Evolutionary conservation across 2,888 invertebrate genomes (phyloP).

Genomic region (Acleris emargana): DNA sequence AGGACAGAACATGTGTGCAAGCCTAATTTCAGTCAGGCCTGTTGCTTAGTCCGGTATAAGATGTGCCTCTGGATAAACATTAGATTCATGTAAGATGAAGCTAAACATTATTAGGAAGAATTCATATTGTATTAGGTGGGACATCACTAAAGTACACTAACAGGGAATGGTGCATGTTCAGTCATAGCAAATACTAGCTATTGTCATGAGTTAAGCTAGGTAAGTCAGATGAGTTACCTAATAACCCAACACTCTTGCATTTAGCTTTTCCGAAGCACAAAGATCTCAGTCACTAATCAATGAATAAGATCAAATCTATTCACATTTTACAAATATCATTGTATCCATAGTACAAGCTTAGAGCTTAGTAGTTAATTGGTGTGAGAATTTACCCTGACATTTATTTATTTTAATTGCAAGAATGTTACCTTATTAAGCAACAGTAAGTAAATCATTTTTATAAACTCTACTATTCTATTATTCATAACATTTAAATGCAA

Average conservation of each 20-base stretch:
- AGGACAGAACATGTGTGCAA: background rate
- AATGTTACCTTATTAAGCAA: background rate
- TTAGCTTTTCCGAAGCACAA: no score
- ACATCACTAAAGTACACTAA: conserved; percentile 28
- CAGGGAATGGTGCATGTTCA: conserved; percentile 31
- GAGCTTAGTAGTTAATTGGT: no score
- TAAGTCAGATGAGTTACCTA: background rate
- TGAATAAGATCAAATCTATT: no score
- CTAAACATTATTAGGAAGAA: conserved; percentile 33
- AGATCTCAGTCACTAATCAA: no score
- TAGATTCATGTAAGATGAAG: conserved; percentile 26
- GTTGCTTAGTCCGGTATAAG: background rate
- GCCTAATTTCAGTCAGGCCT: background rate
- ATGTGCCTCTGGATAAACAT: conserved; percentile 6
- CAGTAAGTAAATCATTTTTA: conserved; percentile 10
- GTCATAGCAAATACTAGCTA: conserved; percentile 32
- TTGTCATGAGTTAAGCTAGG: conserved; percentile 26
- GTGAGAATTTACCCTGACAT: no score
- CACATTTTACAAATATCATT: no score
- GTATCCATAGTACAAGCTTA: no score
- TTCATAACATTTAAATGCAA: conserved; percentile 30
- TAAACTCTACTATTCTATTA: conserved; percentile 21
- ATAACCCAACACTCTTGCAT: background rate
- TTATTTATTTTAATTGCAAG: no score
- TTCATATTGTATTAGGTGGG: conserved; percentile 35